Conservation (phyloP, 2,888 invertebrate genomes). For the Orthosia incerta region DNA sequence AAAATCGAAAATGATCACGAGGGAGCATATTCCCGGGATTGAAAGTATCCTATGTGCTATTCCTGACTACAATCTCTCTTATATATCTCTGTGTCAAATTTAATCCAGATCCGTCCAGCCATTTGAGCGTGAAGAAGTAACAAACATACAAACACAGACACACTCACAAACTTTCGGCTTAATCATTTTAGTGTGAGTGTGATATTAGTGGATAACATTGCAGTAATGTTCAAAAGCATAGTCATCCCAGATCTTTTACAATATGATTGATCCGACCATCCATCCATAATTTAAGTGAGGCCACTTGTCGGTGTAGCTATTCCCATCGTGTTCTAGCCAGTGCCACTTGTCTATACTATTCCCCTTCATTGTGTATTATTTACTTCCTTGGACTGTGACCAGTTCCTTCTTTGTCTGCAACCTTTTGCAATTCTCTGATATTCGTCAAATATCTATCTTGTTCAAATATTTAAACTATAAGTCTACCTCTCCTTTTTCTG, state of each 20-base stretch:
- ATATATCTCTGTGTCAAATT: too few species aligned
- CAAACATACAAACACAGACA: too few species aligned
- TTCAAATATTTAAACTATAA: neutral
- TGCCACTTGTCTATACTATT: conserved; percentile 16
- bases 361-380: neutral
- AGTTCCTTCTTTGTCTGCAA: neutral
- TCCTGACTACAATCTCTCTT: too few species aligned
- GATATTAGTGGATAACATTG: neutral
- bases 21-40: too few species aligned
- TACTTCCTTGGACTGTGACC: neutral
- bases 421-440: neutral
- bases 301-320: conserved; percentile 50
- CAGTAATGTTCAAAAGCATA: conserved; percentile 13
- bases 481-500: neutral
- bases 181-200: too few species aligned
- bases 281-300: conserved; percentile 30
- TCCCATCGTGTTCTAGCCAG: conserved; percentile 32
- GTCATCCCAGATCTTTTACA: conserved; percentile 20
- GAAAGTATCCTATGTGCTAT: too few species aligned
- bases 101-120: too few species aligned
- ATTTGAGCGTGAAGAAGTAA: too few species aligned
- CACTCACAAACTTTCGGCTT: too few species aligned
- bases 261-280: conserved; percentile 28
- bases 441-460: neutral
- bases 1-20: too few species aligned